These are phyloP conservation scores for Pseudomyrmex dendroicus DNA, from an alignment of 1,140 invertebrate species.

Conservation along the genomic window DNA sequence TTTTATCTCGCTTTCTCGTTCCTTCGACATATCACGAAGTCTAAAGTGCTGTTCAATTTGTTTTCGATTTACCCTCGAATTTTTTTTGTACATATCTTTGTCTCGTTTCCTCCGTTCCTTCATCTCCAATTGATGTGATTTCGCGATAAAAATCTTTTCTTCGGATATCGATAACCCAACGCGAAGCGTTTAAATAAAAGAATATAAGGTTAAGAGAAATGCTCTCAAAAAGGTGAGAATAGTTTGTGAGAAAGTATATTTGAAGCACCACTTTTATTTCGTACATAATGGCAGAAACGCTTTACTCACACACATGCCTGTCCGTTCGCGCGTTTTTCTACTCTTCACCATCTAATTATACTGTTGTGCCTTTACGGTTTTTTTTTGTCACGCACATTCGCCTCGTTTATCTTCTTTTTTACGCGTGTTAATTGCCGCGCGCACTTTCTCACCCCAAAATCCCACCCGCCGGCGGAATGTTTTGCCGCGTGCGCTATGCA, in stretches of 20 bases:
- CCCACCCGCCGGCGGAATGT: constrained; percentile 17
- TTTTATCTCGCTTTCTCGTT: constrained; percentile 25
- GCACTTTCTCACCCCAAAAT: constrained; percentile 44
- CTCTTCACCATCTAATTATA: constrained; percentile 52
- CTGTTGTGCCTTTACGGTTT: constrained; percentile 23
- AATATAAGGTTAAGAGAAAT: constrained; percentile 47
- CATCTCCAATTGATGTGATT: constrained; percentile 17
- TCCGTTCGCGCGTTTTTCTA: constrained; percentile 59
- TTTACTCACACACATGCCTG: constrained; percentile 71
- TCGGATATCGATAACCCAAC: constrained; percentile 2
- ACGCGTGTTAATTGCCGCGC: constrained; percentile 51
- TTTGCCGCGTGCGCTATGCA: constrained; percentile 28
- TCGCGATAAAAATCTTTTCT: constrained; percentile 20
- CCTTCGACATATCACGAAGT: constrained; percentile 3
- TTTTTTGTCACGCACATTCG: constrained; percentile 12
- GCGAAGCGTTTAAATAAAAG: constrained; percentile 51
- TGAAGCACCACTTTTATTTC: constrained; percentile 72
- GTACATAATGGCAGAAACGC: constrained; percentile 78
- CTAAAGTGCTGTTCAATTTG: constrained; percentile 28
- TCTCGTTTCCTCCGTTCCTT: not conserved
- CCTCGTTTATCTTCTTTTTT: constrained; percentile 61
- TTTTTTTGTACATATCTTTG: constrained; percentile 34
- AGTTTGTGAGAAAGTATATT: constrained; percentile 75
- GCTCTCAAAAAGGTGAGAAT: constrained; percentile 81
- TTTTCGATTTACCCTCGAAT: constrained; percentile 1